Conservation (phyloP, 1,140 invertebrate genomes). For the Penaeus indicus region DNA sequence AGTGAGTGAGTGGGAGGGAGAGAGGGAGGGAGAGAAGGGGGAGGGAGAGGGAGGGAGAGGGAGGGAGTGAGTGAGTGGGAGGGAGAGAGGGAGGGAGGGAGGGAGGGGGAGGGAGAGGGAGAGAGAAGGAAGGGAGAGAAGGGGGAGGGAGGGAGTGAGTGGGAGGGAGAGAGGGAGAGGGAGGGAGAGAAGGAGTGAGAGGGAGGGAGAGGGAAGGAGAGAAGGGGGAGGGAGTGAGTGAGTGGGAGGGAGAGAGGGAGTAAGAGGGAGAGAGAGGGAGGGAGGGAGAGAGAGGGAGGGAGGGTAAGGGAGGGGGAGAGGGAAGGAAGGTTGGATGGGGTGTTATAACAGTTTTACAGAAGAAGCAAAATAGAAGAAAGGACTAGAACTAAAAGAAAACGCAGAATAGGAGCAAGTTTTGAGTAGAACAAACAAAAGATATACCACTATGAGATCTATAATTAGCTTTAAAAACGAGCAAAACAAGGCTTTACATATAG, state of each 20-base stretch:
- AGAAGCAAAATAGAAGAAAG: neutral
- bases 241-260: too few species aligned
- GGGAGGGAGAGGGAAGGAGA: constrained; percentile 2
- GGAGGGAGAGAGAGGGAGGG: neutral
- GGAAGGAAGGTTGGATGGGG: neutral
- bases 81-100: neutral
- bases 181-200: neutral
- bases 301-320: neutral
- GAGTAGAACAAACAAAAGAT: too few species aligned
- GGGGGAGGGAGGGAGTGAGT: too few species aligned
- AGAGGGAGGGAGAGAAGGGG: neutral
- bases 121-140: neutral
- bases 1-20: neutral
- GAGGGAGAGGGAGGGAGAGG: neutral
- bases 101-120: neutral
- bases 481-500: too few species aligned
- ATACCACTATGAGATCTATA: too few species aligned
- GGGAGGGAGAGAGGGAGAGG: too few species aligned
- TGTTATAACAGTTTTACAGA: neutral
- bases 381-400: too few species aligned
- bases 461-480: too few species aligned
- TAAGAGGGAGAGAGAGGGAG: too few species aligned
- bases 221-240: neutral
- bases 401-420: too few species aligned
- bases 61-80: too few species aligned